Percentiles rank a stretch among this genome's conserved stretches.
Conservation (phyloP, 2,797 vertebrate genomes). For the Halcyon chelicuti region DNA sequence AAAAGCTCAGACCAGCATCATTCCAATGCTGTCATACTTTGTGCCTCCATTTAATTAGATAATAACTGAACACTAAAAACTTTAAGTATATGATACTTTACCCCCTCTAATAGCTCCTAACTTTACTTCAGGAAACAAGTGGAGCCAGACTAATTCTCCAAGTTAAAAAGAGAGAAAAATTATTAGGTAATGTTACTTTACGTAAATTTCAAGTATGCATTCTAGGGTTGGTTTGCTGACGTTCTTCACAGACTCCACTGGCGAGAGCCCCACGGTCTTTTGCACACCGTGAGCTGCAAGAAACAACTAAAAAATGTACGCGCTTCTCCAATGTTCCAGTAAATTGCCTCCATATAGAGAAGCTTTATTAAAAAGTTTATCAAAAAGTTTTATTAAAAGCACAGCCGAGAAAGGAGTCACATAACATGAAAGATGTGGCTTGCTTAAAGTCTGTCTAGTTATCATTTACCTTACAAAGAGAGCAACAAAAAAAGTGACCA, state of each 20-base stretch:
- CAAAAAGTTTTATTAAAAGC: not conserved
- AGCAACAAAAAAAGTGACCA: not conserved
- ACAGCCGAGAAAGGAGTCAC: not conserved
- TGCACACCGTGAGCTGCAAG: not conserved
- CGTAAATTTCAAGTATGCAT: not conserved
- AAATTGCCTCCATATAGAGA: not conserved
- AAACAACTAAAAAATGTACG: not conserved
- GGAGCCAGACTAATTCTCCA: not conserved
- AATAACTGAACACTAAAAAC: not conserved
- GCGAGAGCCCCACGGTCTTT: not conserved
- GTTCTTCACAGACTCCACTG: not conserved
- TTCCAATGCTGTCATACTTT: not conserved
- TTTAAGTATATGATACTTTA: not conserved
- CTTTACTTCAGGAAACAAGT: not conserved
- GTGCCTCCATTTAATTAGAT: not conserved
- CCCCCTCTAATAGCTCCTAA: not conserved
- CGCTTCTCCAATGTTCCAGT: not conserved
- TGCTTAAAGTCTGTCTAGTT: not conserved
- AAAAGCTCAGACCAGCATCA: not conserved
- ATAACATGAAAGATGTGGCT: fast-evolving
- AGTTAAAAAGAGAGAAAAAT: not conserved
- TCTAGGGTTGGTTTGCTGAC: not conserved
- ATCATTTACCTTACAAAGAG: not conserved
- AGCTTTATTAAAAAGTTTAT: not conserved
- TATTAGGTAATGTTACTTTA: not conserved